Percentiles rank a stretch among this genome's conserved stretches.
Conservation (phyloP, 2,113 vertebrate species). For the Cyprinodon variegatus region DNA sequence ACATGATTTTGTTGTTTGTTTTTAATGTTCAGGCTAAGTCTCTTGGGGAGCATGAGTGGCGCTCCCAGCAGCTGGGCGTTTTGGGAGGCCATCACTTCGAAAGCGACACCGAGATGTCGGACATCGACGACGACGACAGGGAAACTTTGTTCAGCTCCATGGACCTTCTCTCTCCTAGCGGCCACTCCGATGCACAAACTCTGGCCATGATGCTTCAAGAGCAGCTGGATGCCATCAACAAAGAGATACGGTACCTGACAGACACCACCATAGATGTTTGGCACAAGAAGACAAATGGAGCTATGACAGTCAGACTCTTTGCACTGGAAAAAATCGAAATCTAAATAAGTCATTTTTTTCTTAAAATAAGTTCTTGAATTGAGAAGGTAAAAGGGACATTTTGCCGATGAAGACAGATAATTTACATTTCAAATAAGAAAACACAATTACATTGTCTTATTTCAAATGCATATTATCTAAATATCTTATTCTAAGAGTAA, state of each 20-base stretch:
- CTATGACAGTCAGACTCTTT: too few relatives aligned
- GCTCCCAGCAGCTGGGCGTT: constrained; percentile 90
- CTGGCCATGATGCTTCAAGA: constrained; percentile 99
- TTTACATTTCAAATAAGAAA: too few relatives aligned
- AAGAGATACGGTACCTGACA: constrained; percentile 91
- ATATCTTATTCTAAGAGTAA: too few relatives aligned
- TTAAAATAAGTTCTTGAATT: too few relatives aligned
- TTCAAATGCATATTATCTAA: too few relatives aligned
- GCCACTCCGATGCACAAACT: constrained; percentile 97
- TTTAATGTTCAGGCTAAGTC: constrained; percentile 86
- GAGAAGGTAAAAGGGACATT: too few relatives aligned
- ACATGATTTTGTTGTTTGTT: neutral
- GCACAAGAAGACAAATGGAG: too few relatives aligned
- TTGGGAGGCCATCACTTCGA: constrained; percentile 93
- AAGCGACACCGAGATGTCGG: constrained; percentile 98
- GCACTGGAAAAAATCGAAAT: too few relatives aligned
- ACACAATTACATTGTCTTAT: too few relatives aligned
- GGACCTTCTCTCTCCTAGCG: constrained; percentile 95
- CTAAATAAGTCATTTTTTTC: too few relatives aligned
- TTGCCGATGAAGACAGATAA: too few relatives aligned
- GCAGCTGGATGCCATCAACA: constrained; percentile 98
- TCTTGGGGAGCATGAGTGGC: constrained; percentile 95
- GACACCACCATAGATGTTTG: neutral
- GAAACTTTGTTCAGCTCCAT: constrained; percentile 98
- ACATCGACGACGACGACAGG: constrained; percentile 96